phyloP scores from a whole-genome alignment of 2,113 vertebrate species.

The Gambusia affinis region DNA sequence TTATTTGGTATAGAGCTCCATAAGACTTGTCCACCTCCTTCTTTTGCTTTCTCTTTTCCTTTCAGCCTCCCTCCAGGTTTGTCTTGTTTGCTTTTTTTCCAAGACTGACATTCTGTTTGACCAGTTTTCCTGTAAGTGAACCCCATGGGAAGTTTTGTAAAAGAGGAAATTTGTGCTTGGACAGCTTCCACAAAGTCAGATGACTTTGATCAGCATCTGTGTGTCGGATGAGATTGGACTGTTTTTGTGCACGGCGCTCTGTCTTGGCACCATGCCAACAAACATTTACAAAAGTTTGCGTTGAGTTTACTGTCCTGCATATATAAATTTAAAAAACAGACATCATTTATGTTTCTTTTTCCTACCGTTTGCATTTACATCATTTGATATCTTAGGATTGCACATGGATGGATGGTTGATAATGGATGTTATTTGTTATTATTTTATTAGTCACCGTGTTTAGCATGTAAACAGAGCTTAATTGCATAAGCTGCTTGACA shows the following conservation, averaged over 20 bases:
- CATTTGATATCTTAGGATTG: neutral
- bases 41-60: conserved; percentile 1
- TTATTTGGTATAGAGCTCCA: conserved; percentile 3
- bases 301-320: neutral
- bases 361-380: neutral
- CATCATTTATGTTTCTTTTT: neutral
- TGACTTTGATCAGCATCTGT: conserved; percentile 64
- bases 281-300: neutral
- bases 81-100: conserved; percentile 31
- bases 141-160: conserved; percentile 10
- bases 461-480: neutral
- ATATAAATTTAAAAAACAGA: neutral
- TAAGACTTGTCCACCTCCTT: conserved; percentile 5
- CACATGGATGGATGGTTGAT: neutral
- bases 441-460: neutral
- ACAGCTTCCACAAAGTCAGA: conserved; percentile 55
- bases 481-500: neutral
- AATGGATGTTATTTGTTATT: neutral
- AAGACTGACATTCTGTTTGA: conserved; percentile 31
- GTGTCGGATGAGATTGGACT: conserved; percentile 65
- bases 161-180: conserved; percentile 55
- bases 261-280: conserved; percentile 7
- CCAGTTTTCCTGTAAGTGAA: conserved; percentile 13
- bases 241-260: conserved; percentile 17
- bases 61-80: conserved; percentile 18